phyloP scores from a whole-genome alignment of 1,140 invertebrate species.

The Papilio helenus region DNA sequence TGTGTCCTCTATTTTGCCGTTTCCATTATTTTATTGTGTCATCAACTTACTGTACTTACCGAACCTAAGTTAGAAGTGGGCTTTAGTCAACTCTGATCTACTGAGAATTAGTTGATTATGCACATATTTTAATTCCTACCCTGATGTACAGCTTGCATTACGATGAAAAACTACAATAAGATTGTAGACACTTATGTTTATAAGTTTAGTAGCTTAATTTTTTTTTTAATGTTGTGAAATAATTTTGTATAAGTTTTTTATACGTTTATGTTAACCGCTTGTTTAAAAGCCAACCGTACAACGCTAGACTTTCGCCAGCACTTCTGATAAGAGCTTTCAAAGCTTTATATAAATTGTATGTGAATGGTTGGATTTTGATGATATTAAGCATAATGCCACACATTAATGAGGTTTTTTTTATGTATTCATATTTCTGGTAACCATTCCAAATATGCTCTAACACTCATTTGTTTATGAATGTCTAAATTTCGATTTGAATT shows the following conservation, averaged over 20 bases:
- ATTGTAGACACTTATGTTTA: neutral
- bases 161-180: too few relatives aligned
- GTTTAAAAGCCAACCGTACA: conserved; percentile 35
- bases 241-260: neutral
- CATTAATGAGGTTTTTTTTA: neutral
- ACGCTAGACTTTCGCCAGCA: conserved; percentile 39
- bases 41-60: neutral
- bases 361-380: conserved; percentile 5
- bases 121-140: too few relatives aligned
- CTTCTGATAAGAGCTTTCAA: conserved; percentile 38
- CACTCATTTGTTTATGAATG: too few relatives aligned
- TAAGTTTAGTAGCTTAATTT: neutral
- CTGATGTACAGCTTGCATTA: too few relatives aligned
- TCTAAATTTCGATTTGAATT: too few relatives aligned
- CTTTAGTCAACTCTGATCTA: too few relatives aligned
- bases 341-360: conserved; percentile 36
- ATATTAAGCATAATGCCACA: neutral
- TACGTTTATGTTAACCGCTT: conserved; percentile 7
- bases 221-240: neutral
- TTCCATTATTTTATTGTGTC: neutral
- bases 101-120: too few relatives aligned
- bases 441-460: too few relatives aligned
- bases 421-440: too few relatives aligned
- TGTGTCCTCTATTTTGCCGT: neutral
- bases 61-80: too few relatives aligned